These are phyloP conservation scores for Donacobius atricapilla DNA, from an alignment of 2,113 vertebrate genomes.

Conservation along the genomic window DNA sequence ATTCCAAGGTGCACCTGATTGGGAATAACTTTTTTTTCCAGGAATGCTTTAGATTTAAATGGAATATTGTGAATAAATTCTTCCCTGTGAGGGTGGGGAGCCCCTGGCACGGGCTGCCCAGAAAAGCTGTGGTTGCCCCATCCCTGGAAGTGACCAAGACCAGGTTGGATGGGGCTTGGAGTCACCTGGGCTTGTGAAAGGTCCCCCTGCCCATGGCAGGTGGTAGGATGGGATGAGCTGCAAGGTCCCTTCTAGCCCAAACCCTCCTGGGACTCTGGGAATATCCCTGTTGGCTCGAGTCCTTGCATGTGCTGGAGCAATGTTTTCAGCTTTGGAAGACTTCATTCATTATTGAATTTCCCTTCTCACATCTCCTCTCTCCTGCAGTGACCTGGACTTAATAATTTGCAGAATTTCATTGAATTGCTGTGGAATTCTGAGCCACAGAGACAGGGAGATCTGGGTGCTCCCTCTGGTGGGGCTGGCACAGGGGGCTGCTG, in stretches of 20 bases:
- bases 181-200: rapidly evolving
- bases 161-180: rapidly evolving
- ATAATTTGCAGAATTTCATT: background rate
- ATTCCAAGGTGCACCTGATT: background rate
- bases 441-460: background rate
- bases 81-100: rapidly evolving
- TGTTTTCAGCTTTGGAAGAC: background rate
- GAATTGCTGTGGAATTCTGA: background rate
- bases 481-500: background rate
- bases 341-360: background rate
- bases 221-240: background rate
- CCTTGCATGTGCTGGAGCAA: background rate
- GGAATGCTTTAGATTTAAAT: background rate
- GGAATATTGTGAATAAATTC: background rate
- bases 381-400: background rate
- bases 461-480: background rate
- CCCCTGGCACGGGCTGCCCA: background rate
- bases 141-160: background rate
- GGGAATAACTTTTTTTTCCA: background rate
- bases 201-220: background rate
- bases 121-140: background rate
- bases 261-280: background rate
- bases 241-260: background rate
- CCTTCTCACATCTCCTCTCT: background rate
- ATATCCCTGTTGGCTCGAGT: background rate